Base-by-base conservation (phyloP, 2,797 vertebrate genomes). In the Valencia hispanica region DNA sequence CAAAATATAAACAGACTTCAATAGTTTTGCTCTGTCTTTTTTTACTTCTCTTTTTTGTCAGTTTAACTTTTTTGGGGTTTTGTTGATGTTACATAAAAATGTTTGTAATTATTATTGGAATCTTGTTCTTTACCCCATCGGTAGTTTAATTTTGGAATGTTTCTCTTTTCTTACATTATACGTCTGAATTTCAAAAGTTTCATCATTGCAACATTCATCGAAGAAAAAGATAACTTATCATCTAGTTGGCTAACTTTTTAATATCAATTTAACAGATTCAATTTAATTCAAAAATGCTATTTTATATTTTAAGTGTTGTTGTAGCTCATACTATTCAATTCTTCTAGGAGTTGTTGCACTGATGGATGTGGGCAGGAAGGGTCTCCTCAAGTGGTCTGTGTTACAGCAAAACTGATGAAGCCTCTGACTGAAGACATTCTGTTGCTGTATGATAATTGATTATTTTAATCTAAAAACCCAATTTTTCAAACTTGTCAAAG, bases 1-100 rank as follows among this genome's bases (percentile, higher is more conserved):
- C 79, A 83, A 78, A 82, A 73, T 57, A n/a, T 41, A 47, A 79
- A 68, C 57, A 9, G 14, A 69, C 57, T 75, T 27, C 10, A 0
- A 7, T 65, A 12, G 72, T 50, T 3, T 72, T 36, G 4, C 11
- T 18, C 22, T 15, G 1, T 55, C 32, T 72, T 51, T n/a, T 1
- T 30, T 15, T 59, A 48, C 7, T 17, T 14, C 1, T 9, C 27
- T 39, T 63, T 30, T 18, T 8, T 68, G 66, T 39, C 41, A 25
- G n/a, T 32, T 59, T 72, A 11, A 45, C 32, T 22, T 70, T 50
- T 69, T 41, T 25, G 3, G 20, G 1, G 43, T 45, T 43, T n/a
- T 22, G 34, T 63, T 63, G 32, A 36, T 11, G 34, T 39, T 39
- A 39, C 20, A 39, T 36, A 51, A 1, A 51, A 27, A 27, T 55